Evolutionary conservation across 2,797 vertebrate genomes (phyloP), one percentile per base, ranked within the genome.

Genomic region (Hozukius guyotensis): DNA sequence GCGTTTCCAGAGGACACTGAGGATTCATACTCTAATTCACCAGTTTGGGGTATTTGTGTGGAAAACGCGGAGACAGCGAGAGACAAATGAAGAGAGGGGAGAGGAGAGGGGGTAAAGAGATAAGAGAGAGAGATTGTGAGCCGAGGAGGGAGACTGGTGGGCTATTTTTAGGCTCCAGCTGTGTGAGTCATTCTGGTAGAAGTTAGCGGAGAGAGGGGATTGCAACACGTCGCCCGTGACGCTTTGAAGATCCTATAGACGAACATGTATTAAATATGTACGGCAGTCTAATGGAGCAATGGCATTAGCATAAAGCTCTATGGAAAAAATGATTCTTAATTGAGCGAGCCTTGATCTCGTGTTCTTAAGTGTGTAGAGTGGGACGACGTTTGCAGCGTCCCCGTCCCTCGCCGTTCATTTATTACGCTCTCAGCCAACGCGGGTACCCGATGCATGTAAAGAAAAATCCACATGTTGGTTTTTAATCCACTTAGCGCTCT

Each of bases 101-200:
- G 74, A 65, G 62, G 13, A 5, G 46, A 57, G 84, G 66, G 52
- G 49, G 79, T 76, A 74, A 84, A 85, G 75, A 84, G 89, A 91
- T 89, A 86, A 91, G 80, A 83, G 76, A 61, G 53, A 68, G 87
- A 83, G 82, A 91, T 78, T 83, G 83, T n/a, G 80, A 89, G 87
- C 77, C 86, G 87, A 92, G 81, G 85, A 88, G 83, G 80, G 83
- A 88, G 86, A 89, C 77, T 90, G 84, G 80, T 8, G 25, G 71
- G 87, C 90, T 94, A 94, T 94, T 94, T 94, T 90, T 95, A 94
- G 93, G 88, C 83, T 78, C 90, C 91, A 93, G 94, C 92, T 94
- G 90, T 85, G 91, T 93, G 93, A 95, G 92, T 94, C 93, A 94
- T 75, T 89, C 83, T 76, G 77, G 77, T 83, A 55, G 77, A 88